Percentiles rank a stretch among this genome's conserved stretches.
Evolutionary conservation across 1,140 invertebrate species (phyloP).

Genomic region (Drosophila saltans): DNA sequence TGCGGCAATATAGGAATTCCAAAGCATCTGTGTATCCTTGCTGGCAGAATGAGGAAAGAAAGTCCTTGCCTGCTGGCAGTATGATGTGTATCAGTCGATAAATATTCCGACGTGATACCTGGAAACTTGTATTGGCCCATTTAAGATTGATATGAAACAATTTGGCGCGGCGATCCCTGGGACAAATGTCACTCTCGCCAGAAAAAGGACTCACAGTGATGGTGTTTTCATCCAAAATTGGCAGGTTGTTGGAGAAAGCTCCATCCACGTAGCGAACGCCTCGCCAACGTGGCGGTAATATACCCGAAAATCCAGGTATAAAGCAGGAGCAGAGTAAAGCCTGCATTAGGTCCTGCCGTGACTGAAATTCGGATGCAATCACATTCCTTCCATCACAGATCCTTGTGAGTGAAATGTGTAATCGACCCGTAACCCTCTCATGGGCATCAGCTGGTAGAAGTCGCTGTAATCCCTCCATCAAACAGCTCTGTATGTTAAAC

Average conservation of each 20-base stretch:
- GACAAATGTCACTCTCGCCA: constrained; percentile 99
- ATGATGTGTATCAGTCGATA: constrained; percentile 95
- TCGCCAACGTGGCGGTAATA: constrained; percentile 94
- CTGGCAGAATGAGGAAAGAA: constrained; percentile 96
- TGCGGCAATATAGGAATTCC: constrained; percentile 94
- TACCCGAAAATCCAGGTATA: constrained; percentile 97
- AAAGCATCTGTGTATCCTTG: constrained; percentile 99
- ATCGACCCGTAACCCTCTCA: constrained; percentile 92
- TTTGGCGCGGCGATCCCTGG: constrained; percentile 92
- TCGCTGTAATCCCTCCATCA: constrained; percentile 92
- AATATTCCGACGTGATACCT: constrained; percentile 95
- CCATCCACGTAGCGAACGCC: constrained; percentile 98
- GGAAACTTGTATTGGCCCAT: constrained; percentile 96
- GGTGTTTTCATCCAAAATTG: constrained; percentile 96
- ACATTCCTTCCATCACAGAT: constrained; percentile 97
- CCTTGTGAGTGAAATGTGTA: constrained; percentile 97
- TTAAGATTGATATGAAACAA: constrained; percentile 91
- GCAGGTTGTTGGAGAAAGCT: constrained; percentile 97
- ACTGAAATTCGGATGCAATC: constrained; percentile 95
- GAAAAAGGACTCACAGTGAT: constrained; percentile 99
- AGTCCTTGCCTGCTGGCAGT: constrained; percentile 96
- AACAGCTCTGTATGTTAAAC: constrained; percentile 95
- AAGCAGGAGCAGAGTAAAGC: constrained; percentile 96
- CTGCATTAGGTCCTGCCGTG: constrained; percentile 96
- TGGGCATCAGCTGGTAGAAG: constrained; percentile 97